Percentiles rank a stretch among this genome's conserved stretches.
phyloP scores from a whole-genome alignment of 1,140 invertebrate genomes.

The Spodoptera litura region DNA sequence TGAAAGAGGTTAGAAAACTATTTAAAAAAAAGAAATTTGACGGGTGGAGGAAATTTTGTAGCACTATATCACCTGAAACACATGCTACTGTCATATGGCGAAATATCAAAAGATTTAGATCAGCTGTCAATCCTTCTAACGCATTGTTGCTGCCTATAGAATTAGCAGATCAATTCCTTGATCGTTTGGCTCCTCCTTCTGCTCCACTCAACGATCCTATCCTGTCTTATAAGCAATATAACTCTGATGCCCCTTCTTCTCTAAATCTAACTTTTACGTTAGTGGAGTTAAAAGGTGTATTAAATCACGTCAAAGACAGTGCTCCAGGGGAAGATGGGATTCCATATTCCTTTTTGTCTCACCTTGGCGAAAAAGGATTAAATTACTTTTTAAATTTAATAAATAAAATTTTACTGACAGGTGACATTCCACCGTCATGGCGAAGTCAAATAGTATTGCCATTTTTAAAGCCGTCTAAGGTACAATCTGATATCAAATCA shows the following conservation, averaged over 20 bases:
- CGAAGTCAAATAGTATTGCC: neutral
- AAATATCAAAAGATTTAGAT: slow-evolving; percentile 53
- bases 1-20: slow-evolving; percentile 37
- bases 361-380: neutral
- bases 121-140: neutral
- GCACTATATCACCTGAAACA: slow-evolving; percentile 46
- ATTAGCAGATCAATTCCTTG: neutral
- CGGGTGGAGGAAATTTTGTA: slow-evolving; percentile 54
- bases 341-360: slow-evolving; percentile 37
- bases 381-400: neutral
- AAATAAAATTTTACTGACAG: neutral
- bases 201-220: neutral
- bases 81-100: slow-evolving; percentile 51
- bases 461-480: neutral
- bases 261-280: neutral
- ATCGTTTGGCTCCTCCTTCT: slow-evolving; percentile 36
- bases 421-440: neutral
- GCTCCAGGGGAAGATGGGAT: slow-evolving; percentile 34
- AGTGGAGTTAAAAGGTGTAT: neutral
- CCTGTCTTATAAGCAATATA: neutral
- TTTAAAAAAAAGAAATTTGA: slow-evolving; percentile 53
- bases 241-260: neutral
- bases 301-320: neutral
- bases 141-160: too few relatives aligned
- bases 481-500: neutral